Evolutionary conservation across 2,888 invertebrate genomes (phyloP), one percentile per base, ranked within the genome.

Genomic region (Marasmarcha lunaedactyla): DNA sequence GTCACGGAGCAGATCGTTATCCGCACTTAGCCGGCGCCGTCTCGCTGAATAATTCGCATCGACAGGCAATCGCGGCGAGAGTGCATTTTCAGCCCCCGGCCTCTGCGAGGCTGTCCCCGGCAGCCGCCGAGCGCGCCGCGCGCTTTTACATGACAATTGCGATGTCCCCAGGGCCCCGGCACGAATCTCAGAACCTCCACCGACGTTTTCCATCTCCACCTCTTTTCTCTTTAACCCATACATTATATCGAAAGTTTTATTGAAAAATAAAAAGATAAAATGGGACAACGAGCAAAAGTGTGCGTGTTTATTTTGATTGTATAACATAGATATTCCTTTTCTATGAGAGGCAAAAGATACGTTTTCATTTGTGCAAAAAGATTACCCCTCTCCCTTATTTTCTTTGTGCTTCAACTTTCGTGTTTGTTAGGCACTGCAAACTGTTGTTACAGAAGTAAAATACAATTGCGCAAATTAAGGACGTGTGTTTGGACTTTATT

Each of bases 1-100:
- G 30, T 30, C 39, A 46, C 49, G 48, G 47, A 58, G 51, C 55
- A 62, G 71, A 72, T 71, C 61, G 59, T 64, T 71, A 68, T 71
- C 69, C 57, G 59, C 65, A 63, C 69, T 70, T 68, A 63, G 62
- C 62, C 57, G 57, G 57, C 52, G 56, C 55, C 55, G 56, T 60
- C 62, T 57, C 57, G 55, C 54, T 63, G 63, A 67, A 70, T 72
- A 73, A 74, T 70, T 68, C 59, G 61, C 61, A 71, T 77, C 68
- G 74, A 71, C 71, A 71, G 69, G 69, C 73, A 71, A 78, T 79
- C 74, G 68, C 53, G 72, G 68, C 58, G 67, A 74, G 77, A 81
- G 79, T 79, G 79, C 77, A 81, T 73, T 83, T 79, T 71, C 67
- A 61, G 77, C 81, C 76, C 49, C 63, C 61, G 78, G 78, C 74